Percentiles rank a stretch among this genome's conserved stretches.
phyloP scores from a whole-genome alignment of 2,113 vertebrate species.

The Marmota flaviventris region DNA sequence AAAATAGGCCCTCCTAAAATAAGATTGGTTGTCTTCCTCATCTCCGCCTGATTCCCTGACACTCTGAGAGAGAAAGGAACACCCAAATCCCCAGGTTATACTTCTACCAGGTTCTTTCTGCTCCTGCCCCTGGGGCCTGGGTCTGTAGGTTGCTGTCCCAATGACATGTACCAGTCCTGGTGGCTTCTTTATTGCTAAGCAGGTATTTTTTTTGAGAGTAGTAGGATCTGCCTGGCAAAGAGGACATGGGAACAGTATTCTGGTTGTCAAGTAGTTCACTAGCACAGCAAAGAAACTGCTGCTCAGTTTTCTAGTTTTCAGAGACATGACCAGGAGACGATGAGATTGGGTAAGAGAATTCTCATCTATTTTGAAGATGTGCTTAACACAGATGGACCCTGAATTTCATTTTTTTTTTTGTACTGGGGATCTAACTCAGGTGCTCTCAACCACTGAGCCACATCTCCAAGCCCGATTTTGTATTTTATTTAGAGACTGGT shows the following conservation, averaged over 20 bases:
- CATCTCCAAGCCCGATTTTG: too few species aligned
- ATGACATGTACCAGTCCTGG: too few species aligned
- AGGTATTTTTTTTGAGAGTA: constrained; percentile 6
- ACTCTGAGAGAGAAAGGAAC: not conserved
- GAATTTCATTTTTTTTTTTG: not conserved
- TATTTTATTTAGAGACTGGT: too few species aligned
- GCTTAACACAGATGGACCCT: not conserved
- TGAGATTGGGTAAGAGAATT: not conserved
- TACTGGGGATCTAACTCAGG: too few species aligned
- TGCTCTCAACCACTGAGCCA: too few species aligned
- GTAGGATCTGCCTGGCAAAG: not conserved
- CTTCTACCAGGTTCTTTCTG: not conserved
- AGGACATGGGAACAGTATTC: not conserved
- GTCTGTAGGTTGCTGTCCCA: not conserved
- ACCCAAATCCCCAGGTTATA: not conserved
- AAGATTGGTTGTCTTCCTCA: not conserved
- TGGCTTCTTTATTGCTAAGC: not conserved
- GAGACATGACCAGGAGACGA: not conserved
- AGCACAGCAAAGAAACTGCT: not conserved
- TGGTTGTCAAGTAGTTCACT: not conserved
- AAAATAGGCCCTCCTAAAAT: not conserved
- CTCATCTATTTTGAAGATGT: not conserved
- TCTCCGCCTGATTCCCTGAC: not conserved
- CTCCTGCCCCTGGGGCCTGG: not conserved
- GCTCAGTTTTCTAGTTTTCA: not conserved